Percentiles rank a stretch among this genome's conserved stretches.
These are phyloP conservation scores for Zygogramma bicolorata DNA, from an alignment of 2,888 invertebrate species.

Conservation along the genomic window DNA sequence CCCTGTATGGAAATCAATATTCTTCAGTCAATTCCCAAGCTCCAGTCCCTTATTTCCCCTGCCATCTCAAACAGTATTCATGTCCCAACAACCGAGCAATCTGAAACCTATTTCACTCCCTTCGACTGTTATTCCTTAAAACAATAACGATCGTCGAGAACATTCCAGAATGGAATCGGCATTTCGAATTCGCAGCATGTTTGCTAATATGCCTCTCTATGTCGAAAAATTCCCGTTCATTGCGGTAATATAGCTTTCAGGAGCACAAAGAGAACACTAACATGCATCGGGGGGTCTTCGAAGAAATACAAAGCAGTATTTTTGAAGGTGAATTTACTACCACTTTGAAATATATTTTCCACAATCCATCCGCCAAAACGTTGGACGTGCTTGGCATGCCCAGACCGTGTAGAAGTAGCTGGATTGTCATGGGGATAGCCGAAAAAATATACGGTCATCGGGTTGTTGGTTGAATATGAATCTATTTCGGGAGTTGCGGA, in stretches of 20 bases:
- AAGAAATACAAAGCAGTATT: conserved; percentile 56
- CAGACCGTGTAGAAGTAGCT: conserved; percentile 3
- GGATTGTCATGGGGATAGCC: conserved; percentile 13
- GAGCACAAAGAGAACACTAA: conserved; percentile 48
- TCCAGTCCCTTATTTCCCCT: too few relatives aligned
- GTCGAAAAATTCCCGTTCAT: conserved; percentile 41
- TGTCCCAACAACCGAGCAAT: too few relatives aligned
- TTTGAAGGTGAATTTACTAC: conserved; percentile 58
- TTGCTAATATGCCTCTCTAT: conserved; percentile 39
- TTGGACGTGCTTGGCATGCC: conserved; percentile 19
- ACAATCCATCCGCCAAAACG: conserved; percentile 51
- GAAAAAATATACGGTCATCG: conserved; percentile 16
- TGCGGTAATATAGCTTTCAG: conserved; percentile 36
- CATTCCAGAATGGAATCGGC: background rate
- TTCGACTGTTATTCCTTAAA: background rate
- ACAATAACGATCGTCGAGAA: background rate
- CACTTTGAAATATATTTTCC: conserved; percentile 58
- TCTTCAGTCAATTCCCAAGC: too few relatives aligned
- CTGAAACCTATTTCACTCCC: background rate
- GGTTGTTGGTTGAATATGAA: conserved; percentile 6
- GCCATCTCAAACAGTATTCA: too few relatives aligned
- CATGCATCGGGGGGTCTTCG: conserved; percentile 40
- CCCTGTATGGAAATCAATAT: too few relatives aligned
- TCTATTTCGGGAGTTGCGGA: background rate
- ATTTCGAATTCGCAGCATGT: conserved; percentile 34